Conservation (phyloP, 2,888 invertebrate species). For the Noctua fimbriata region DNA sequence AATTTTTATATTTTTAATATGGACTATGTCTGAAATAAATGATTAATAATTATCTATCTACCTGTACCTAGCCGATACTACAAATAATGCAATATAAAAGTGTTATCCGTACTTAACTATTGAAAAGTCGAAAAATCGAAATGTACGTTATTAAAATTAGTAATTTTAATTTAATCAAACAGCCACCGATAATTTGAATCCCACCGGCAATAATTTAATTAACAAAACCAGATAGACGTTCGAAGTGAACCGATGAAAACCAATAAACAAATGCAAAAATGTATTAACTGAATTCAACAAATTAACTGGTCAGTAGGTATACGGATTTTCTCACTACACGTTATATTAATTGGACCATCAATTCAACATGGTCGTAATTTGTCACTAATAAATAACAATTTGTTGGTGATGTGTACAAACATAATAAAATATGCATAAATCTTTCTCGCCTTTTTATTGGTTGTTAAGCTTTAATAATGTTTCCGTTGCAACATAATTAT, state of each 20-base stretch:
- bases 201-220: neutral
- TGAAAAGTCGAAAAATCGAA: neutral
- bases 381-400: slow-evolving; percentile 54
- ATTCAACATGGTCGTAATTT: slow-evolving; percentile 46
- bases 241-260: neutral
- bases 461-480: slow-evolving; percentile 30
- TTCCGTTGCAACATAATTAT: slow-evolving; percentile 5
- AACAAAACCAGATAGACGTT: slow-evolving; percentile 13
- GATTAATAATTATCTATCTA: too few species aligned
- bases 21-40: too few species aligned
- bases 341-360: slow-evolving; percentile 55
- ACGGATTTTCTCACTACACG: slow-evolving; percentile 39
- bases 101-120: neutral
- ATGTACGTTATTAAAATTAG: neutral
- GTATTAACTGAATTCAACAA: slow-evolving; percentile 36
- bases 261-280: slow-evolving; percentile 21
- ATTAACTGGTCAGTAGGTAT: slow-evolving; percentile 24
- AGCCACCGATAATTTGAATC: slow-evolving; percentile 14
- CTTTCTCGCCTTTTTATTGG: slow-evolving; percentile 21
- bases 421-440: slow-evolving; percentile 50
- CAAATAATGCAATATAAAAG: neutral
- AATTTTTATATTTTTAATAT: too few species aligned
- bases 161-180: neutral
- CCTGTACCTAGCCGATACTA: neutral
- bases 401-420: slow-evolving; percentile 25